Evolutionary conservation across 2,797 vertebrate species (phyloP), one percentile per base, ranked within the genome.

Genomic region (Brotogeris chrysoptera): DNA sequence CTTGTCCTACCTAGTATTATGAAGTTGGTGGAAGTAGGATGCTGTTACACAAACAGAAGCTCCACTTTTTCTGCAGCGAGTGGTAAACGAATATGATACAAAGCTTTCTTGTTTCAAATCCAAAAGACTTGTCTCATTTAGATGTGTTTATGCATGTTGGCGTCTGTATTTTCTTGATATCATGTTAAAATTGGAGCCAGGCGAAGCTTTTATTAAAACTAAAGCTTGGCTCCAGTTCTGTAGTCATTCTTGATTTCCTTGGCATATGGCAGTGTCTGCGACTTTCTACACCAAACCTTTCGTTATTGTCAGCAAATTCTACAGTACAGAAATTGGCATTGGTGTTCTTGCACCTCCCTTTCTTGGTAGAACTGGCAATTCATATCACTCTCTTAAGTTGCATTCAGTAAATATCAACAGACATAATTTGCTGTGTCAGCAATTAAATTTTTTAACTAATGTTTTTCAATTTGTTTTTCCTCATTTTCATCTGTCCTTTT

Each of bases 131-230:
- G 32, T 47, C 69, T 84, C 72, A 52, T 88, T 81, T 86, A 77
- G 16, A 24, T 84, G 21, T 70, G 50, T 92, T 94, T 96, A 93
- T 92, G 50, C 27, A 60, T 89, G 66, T 92, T 92, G 82, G 70
- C 88, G 79, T 95, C 63, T 96, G 64, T 88, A 34, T 93, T 94
- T 95, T 73, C 85, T 83, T 64, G 59, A 47, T 94, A 82, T 27
- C 60, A 64, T 24, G 50, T 82, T 95, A 82, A 93, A 92, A 87
- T 65, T 80, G n/a, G 25, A 94, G 65, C 63, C 69, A 92, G 69
- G 16, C 32, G 81, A 77, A 86, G 20, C n/a, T 95, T 91, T 95
- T 76, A 95, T 93, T 95, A 82, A 83, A 85, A 89, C 47, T 73
- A 78, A 74, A 93, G 36, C 52, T 95, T 94, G 91, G 71, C 64